Evolutionary conservation across 2,888 invertebrate genomes (phyloP).

Genomic region (Tetheella fluctuosa): DNA sequence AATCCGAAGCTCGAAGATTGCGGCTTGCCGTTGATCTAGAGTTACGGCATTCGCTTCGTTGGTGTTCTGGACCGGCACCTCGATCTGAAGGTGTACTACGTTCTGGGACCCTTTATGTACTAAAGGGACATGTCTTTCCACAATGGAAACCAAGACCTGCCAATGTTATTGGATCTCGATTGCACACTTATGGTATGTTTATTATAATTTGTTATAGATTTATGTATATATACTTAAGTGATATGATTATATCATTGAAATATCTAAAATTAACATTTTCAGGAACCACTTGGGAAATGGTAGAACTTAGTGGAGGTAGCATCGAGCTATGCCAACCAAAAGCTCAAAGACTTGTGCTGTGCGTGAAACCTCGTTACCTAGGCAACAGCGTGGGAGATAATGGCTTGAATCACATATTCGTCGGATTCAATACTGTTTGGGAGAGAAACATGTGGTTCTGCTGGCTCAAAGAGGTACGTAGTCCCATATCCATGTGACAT

Average conservation of each 20-base stretch:
- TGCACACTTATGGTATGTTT: slow-evolving; percentile 82
- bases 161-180: slow-evolving; percentile 84
- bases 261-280: slow-evolving; percentile 31
- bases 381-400: slow-evolving; percentile 62
- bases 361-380: slow-evolving; percentile 73
- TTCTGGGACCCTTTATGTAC: slow-evolving; percentile 82
- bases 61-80: slow-evolving; percentile 85
- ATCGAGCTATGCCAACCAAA: slow-evolving; percentile 76
- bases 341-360: slow-evolving; percentile 72
- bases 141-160: slow-evolving; percentile 87
- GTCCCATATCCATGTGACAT: neutral
- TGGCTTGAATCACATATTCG: slow-evolving; percentile 82
- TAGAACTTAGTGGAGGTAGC: slow-evolving; percentile 74
- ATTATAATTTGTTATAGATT: neutral
- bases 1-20: slow-evolving; percentile 82
- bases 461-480: slow-evolving; percentile 86
- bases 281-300: slow-evolving; percentile 71
- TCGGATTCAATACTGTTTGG: slow-evolving; percentile 87
- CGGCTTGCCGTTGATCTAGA: slow-evolving; percentile 87
- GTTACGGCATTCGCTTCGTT: slow-evolving; percentile 84
- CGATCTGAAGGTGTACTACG: slow-evolving; percentile 70
- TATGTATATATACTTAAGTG: neutral
- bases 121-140: slow-evolving; percentile 88
- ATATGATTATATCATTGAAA: neutral
- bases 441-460: slow-evolving; percentile 87